A percentile compares a stretch with the other conserved stretches of the same genome.
Conservation (phyloP, 1,140 invertebrate species). For the Yoshiicerus persimilis region DNA sequence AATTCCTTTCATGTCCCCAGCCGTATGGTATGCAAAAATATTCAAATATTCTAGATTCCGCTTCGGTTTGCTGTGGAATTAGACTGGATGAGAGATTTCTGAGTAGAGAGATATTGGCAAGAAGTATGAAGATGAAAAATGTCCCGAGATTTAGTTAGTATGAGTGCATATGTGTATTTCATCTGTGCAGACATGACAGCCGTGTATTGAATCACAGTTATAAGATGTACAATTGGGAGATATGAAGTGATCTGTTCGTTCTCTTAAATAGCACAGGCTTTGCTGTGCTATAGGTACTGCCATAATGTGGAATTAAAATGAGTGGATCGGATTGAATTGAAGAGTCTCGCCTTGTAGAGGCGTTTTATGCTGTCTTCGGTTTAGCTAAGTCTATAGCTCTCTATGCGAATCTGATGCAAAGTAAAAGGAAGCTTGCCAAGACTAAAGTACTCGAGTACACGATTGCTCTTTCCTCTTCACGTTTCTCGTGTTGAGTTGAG, state of each 20-base stretch:
- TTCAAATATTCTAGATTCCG: not conserved
- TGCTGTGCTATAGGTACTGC: not conserved
- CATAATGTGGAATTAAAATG: not conserved
- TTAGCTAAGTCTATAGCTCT: not conserved
- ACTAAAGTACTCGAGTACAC: not conserved
- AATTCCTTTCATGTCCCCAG: not conserved
- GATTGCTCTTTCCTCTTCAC: not conserved
- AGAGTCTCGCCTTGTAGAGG: not conserved
- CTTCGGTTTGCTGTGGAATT: not conserved
- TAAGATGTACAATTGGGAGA: not conserved
- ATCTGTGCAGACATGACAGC: not conserved
- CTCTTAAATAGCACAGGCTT: not conserved
- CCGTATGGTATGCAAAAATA: not conserved
- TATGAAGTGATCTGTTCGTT: not conserved
- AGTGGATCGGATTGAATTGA: not conserved
- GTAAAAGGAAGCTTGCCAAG: not conserved
- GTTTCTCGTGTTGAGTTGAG: not conserved
- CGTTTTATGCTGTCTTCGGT: not conserved
- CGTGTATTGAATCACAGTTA: not conserved
- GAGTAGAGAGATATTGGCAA: not conserved
- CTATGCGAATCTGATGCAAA: not conserved
- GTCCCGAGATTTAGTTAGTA: not conserved
- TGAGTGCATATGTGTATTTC: not conserved
- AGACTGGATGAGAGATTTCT: not conserved
- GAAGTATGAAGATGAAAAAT: not conserved